phyloP scores from a whole-genome alignment of 2,113 vertebrate genomes.

The Scytalopus superciliaris region DNA sequence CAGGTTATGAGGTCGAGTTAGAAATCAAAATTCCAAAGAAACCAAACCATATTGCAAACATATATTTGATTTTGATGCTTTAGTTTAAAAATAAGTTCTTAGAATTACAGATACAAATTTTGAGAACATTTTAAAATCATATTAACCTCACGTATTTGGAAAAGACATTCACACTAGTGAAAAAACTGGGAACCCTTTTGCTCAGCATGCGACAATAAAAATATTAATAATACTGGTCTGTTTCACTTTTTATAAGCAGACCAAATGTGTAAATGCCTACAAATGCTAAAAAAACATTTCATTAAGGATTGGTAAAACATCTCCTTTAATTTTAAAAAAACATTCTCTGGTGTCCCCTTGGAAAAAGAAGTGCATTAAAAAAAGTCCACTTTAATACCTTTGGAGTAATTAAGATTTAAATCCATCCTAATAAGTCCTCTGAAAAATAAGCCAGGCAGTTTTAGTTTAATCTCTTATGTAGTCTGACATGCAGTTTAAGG shows the following conservation, averaged over 20 bases:
- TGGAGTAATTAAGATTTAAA: neutral
- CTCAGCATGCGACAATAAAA: neutral
- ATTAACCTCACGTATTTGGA: neutral
- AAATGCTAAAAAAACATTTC: neutral
- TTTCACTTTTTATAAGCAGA: neutral
- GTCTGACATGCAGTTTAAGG: neutral
- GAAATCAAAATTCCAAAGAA: neutral
- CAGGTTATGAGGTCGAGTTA: neutral
- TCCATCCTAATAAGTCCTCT: neutral
- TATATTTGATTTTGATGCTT: neutral
- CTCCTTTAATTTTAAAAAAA: neutral
- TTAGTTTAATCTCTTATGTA: neutral
- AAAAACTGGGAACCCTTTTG: neutral
- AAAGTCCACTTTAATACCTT: neutral
- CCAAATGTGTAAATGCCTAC: neutral
- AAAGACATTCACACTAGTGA: neutral
- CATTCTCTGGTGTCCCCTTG: neutral
- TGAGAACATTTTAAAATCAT: neutral
- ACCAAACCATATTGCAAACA: rapidly evolving
- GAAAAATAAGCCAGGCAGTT: neutral
- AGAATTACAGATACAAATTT: neutral
- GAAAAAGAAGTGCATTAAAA: neutral
- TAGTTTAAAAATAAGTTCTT: neutral
- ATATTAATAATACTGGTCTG: neutral
- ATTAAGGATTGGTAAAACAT: neutral